Conservation (phyloP, 2,888 invertebrate species). For the Falcaria lacertinaria region DNA sequence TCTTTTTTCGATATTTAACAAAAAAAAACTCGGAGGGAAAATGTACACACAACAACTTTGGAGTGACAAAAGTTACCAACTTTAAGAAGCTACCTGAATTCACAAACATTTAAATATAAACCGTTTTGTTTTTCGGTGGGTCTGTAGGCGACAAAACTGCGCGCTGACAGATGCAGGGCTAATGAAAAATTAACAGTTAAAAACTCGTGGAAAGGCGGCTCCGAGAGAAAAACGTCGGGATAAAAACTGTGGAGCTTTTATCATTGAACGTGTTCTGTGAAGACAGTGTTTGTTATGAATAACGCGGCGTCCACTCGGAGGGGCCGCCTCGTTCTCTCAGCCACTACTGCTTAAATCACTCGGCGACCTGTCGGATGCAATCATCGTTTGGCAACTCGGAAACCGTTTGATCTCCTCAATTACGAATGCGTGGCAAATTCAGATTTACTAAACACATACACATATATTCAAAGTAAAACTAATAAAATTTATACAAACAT, state of each 20-base stretch:
- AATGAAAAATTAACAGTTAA: constrained; percentile 71
- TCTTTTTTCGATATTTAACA: background rate
- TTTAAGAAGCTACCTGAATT: background rate
- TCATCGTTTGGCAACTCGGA: constrained; percentile 50
- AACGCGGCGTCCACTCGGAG: constrained; percentile 24
- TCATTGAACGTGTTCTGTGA: constrained; percentile 50
- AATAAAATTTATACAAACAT: no score
- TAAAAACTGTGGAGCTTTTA: constrained; percentile 53
- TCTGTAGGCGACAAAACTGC: constrained; percentile 41
- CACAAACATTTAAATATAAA: constrained; percentile 27
- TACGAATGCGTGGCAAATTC: constrained; percentile 28
- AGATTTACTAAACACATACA: background rate
- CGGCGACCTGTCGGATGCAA: constrained; percentile 49
- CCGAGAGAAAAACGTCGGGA: constrained; percentile 43
- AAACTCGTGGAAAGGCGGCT: constrained; percentile 54
- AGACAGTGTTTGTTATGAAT: constrained; percentile 55
- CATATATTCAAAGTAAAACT: no score
- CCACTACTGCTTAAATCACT: constrained; percentile 37
- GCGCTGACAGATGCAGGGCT: constrained; percentile 65
- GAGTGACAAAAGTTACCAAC: background rate
- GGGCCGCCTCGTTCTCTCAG: constrained; percentile 18
- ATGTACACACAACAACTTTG: background rate
- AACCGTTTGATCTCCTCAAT: constrained; percentile 62
- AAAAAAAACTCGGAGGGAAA: background rate
- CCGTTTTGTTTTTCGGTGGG: constrained; percentile 35